Evolutionary conservation across 1,140 invertebrate species (phyloP).

Genomic region (Drosophila sproati): DNA sequence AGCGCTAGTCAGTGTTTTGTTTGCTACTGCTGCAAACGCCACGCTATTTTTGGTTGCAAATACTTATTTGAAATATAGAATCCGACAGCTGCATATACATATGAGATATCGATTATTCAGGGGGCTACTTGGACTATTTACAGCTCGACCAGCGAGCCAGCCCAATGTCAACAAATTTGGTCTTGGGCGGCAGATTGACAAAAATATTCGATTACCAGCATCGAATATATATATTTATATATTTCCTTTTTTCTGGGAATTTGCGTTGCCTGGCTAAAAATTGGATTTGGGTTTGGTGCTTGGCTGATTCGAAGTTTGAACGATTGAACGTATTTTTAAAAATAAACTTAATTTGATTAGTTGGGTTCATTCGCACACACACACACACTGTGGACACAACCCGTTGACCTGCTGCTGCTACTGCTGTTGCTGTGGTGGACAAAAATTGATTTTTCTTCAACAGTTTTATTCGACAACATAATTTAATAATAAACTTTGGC

Average conservation of each 20-base stretch:
- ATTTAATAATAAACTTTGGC: constrained; percentile 83
- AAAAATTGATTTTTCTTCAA: constrained; percentile 77
- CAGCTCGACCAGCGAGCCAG: constrained; percentile 69
- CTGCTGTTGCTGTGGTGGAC: neutral
- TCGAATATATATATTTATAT: constrained; percentile 45
- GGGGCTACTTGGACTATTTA: constrained; percentile 56
- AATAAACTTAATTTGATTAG: constrained; percentile 79
- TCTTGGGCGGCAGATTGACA: constrained; percentile 6
- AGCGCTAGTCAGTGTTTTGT: constrained; percentile 36
- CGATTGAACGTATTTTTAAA: constrained; percentile 51
- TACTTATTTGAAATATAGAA: constrained; percentile 51
- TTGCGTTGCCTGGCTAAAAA: constrained; percentile 11
- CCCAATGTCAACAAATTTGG: neutral
- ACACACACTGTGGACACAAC: constrained; percentile 9
- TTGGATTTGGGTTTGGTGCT: constrained; percentile 24
- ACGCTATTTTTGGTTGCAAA: constrained; percentile 71
- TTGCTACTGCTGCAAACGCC: constrained; percentile 38
- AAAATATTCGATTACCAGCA: constrained; percentile 79
- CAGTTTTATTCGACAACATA: constrained; percentile 79
- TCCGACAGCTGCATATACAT: constrained; percentile 33
- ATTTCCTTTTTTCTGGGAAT: constrained; percentile 15
- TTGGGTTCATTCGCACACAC: constrained; percentile 70
- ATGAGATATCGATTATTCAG: constrained; percentile 62
- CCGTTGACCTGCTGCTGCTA: neutral
- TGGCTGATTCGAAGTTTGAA: constrained; percentile 50